Percentiles rank a stretch among this genome's conserved stretches.
Conservation (phyloP, 2,888 invertebrate species). For the Stenichneumon culpator region DNA sequence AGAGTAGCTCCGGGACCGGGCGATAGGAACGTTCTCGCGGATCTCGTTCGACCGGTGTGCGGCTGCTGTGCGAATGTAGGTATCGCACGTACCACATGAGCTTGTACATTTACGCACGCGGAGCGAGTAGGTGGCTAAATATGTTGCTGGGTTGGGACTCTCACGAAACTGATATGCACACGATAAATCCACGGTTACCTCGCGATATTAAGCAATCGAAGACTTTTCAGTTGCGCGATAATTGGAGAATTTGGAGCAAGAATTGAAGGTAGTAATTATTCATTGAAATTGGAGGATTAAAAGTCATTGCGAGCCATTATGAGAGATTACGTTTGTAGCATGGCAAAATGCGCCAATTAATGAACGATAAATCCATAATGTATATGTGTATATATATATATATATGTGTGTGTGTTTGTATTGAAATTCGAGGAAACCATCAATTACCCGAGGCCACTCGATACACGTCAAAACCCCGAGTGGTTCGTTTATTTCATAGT, state of each 20-base stretch:
- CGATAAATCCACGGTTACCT: background rate
- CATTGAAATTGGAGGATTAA: background rate
- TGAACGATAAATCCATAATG: constrained; percentile 8
- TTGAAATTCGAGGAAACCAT: constrained; percentile 31
- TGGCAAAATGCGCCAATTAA: constrained; percentile 14
- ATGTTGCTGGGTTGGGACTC: constrained; percentile 61
- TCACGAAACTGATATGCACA: constrained; percentile 33
- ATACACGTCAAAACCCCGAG: constrained; percentile 33
- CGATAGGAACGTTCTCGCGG: constrained; percentile 43
- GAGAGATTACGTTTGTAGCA: constrained; percentile 1
- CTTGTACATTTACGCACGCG: constrained; percentile 22
- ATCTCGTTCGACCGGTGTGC: constrained; percentile 52
- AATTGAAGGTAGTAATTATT: constrained; percentile 11
- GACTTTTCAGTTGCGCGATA: constrained; percentile 37
- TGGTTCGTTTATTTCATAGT: constrained; percentile 47
- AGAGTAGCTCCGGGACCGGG: constrained; percentile 28
- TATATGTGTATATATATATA: background rate
- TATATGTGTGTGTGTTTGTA: background rate
- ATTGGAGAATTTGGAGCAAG: background rate
- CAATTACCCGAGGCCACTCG: constrained; percentile 37
- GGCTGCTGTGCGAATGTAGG: constrained; percentile 1
- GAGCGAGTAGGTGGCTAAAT: constrained; percentile 67
- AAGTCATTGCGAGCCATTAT: background rate
- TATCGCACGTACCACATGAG: constrained; percentile 18
- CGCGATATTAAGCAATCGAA: background rate